Evolutionary conservation across 2,888 invertebrate species (phyloP).

Genomic region (Apodemia zela): DNA sequence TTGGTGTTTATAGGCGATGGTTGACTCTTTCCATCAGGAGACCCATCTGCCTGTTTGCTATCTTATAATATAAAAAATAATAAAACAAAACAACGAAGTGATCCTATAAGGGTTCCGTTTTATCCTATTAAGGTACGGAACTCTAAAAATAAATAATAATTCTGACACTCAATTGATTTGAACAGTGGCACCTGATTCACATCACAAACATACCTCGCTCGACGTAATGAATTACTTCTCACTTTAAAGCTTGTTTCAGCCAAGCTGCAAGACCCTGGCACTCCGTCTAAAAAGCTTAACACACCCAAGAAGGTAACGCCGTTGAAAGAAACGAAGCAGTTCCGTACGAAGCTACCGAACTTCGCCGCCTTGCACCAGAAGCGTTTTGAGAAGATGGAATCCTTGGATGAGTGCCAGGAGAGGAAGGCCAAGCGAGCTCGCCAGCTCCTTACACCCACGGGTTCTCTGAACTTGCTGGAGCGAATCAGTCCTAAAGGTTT

Average conservation of each 20-base stretch:
- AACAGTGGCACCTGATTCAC: no score
- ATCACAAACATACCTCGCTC: no score
- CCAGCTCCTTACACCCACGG: constrained; percentile 58
- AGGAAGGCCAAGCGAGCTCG: constrained; percentile 66
- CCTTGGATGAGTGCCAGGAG: constrained; percentile 81
- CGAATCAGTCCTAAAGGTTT: constrained; percentile 55
- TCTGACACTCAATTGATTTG: no score
- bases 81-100: no score
- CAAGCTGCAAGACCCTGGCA: constrained; percentile 42
- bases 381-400: constrained; percentile 84
- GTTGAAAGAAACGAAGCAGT: constrained; percentile 39
- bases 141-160: no score
- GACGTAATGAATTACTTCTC: not conserved
- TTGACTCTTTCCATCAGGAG: no score
- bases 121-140: no score
- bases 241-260: constrained; percentile 36
- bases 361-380: constrained; percentile 84
- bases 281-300: constrained; percentile 39
- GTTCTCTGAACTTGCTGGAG: constrained; percentile 41
- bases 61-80: no score
- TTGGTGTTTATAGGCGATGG: no score
- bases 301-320: constrained; percentile 34
- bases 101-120: no score
- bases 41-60: no score
- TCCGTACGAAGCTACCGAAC: constrained; percentile 82